Percentiles rank a stretch among this genome's conserved stretches.
Evolutionary conservation across 2,888 invertebrate species (phyloP).

Genomic region (Lepidocyrtoides sp.): DNA sequence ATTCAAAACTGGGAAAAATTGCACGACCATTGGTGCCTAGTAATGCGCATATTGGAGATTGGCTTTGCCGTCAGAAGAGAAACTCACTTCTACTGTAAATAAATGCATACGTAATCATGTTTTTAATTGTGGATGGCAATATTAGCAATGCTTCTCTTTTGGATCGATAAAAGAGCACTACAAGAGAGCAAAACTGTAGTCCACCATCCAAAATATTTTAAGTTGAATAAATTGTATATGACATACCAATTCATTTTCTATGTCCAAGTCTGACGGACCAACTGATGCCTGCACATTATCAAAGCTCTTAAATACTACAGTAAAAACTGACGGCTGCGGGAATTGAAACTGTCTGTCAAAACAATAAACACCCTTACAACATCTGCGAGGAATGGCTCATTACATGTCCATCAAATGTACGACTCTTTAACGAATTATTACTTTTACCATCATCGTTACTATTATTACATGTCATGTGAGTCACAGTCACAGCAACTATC

Average conservation of each 20-base stretch:
- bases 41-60: too few relatives aligned
- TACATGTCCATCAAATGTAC: slow-evolving; percentile 64
- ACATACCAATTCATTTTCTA: slow-evolving; percentile 18
- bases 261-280: background rate
- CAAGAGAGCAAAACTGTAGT: background rate
- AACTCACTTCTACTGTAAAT: too few relatives aligned
- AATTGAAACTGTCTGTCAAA: slow-evolving; percentile 81
- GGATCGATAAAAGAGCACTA: background rate
- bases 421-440: background rate
- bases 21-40: too few relatives aligned
- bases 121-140: too few relatives aligned
- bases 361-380: slow-evolving; percentile 54
- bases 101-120: too few relatives aligned
- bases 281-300: background rate
- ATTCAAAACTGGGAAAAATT: too few relatives aligned
- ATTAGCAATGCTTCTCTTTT: background rate
- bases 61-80: too few relatives aligned
- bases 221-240: background rate
- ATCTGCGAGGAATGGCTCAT: slow-evolving; percentile 44
- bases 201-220: background rate
- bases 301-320: background rate
- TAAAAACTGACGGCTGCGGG: slow-evolving; percentile 60
- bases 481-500: background rate
- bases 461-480: slow-evolving; percentile 17
- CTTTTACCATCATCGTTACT: background rate